Evolutionary conservation across 1,140 invertebrate species (phyloP).

Genomic region (Orius insidiosus): DNA sequence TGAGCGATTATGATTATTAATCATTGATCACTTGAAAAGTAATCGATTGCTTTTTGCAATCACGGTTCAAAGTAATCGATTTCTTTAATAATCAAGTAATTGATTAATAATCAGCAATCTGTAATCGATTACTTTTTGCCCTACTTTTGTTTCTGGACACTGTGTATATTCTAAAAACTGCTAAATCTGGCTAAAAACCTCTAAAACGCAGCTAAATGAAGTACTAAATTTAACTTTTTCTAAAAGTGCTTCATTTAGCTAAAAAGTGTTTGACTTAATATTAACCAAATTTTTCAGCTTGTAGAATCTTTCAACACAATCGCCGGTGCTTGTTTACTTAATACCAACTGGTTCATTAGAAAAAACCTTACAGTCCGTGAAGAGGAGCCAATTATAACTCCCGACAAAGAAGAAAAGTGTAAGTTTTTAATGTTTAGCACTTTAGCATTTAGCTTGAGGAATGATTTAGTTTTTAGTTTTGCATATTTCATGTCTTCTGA

Average conservation of each 20-base stretch:
- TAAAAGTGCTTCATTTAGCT: not conserved
- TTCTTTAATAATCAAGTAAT: too few species aligned
- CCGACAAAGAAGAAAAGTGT: slow-evolving; percentile 21
- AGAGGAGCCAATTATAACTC: slow-evolving; percentile 32
- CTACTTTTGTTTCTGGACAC: too few species aligned
- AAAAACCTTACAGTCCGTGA: slow-evolving; percentile 74
- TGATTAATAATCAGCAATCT: too few species aligned
- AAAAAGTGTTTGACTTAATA: not conserved
- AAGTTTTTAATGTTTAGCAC: slow-evolving; percentile 7
- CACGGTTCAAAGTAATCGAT: too few species aligned
- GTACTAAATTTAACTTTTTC: not conserved
- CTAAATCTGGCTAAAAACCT: too few species aligned
- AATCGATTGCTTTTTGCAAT: too few species aligned
- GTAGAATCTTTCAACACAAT: slow-evolving; percentile 73
- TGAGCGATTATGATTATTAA: too few species aligned
- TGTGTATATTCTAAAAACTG: too few species aligned
- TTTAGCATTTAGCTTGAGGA: not conserved
- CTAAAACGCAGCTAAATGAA: too few species aligned
- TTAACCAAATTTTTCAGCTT: slow-evolving; percentile 30
- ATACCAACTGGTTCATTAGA: slow-evolving; percentile 71
- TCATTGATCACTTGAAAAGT: too few species aligned
- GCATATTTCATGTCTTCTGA: not conserved
- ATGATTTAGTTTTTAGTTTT: not conserved
- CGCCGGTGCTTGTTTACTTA: slow-evolving; percentile 73
- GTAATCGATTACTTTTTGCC: too few species aligned